Evolutionary conservation across 2,888 invertebrate genomes (phyloP).

Genomic region (Latrodectus hesperus): DNA sequence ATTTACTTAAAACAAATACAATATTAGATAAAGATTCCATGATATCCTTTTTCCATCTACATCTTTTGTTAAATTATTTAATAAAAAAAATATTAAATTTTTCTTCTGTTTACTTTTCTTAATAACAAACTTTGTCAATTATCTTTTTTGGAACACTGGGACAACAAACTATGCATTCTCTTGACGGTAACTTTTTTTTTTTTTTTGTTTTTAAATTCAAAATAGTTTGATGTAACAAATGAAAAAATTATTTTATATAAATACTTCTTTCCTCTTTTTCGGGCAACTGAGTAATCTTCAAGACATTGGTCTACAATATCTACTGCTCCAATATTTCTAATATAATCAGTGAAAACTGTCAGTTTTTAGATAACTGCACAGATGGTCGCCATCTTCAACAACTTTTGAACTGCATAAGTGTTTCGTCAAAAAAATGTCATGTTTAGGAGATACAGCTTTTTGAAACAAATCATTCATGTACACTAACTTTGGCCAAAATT

Average conservation of each 20-base stretch:
- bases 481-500: too few relatives aligned
- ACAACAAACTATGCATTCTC: too few relatives aligned
- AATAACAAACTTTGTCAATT: too few relatives aligned
- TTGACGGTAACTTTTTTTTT: too few relatives aligned
- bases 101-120: too few relatives aligned
- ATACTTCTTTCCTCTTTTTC: not conserved
- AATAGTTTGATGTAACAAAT: not conserved
- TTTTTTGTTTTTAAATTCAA: not conserved
- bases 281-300: not conserved
- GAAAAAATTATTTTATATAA: not conserved
- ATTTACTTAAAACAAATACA: too few relatives aligned
- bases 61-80: too few relatives aligned
- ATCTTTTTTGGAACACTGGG: too few relatives aligned
- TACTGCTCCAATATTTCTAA: not conserved
- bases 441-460: slow-evolving; percentile 1
- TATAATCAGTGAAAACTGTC: not conserved
- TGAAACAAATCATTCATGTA: not conserved
- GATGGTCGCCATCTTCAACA: not conserved
- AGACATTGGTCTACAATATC: not conserved
- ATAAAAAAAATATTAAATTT: too few relatives aligned
- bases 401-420: not conserved
- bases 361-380: not conserved
- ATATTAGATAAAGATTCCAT: too few relatives aligned
- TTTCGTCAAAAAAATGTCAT: not conserved
- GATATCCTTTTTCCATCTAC: too few relatives aligned